Conservation (phyloP, 1,140 invertebrate species). For the Achatina immaculata region DNA sequence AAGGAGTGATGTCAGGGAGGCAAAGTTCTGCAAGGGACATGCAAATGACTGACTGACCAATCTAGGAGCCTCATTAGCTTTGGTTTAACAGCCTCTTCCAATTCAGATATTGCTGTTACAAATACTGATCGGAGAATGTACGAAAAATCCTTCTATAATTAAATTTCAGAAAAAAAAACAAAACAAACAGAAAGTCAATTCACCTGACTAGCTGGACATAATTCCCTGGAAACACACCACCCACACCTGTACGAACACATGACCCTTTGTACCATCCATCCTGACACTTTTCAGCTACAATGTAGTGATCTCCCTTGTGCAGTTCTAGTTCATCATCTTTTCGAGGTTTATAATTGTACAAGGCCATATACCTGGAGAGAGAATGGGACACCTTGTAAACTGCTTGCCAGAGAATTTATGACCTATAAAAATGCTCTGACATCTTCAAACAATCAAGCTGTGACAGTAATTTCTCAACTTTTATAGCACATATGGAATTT, state of each 20-base stretch:
- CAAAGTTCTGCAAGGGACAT: no score
- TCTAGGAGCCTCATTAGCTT: no score
- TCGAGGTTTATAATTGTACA: constrained; percentile 69
- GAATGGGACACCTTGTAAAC: not conserved
- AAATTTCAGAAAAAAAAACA: no score
- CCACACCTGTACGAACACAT: constrained; percentile 71
- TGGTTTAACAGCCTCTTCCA: no score
- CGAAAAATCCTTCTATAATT: no score
- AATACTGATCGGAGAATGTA: no score
- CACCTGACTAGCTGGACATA: constrained; percentile 76
- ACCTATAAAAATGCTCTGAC: not conserved
- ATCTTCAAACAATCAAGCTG: not conserved
- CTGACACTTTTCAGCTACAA: constrained; percentile 67
- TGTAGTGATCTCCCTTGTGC: constrained; percentile 67
- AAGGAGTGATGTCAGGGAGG: no score
- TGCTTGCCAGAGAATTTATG: not conserved
- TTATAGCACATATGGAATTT: no score
- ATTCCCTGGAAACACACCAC: constrained; percentile 70
- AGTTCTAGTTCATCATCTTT: constrained; percentile 69
- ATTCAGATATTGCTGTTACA: no score
- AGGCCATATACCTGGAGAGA: constrained; percentile 63
- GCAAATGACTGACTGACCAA: no score
- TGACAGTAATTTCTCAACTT: not conserved
- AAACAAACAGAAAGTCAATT: no score
- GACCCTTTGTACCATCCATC: constrained; percentile 70